phyloP scores from a whole-genome alignment of 2,888 invertebrate species.

The Drymonia ruficornis region DNA sequence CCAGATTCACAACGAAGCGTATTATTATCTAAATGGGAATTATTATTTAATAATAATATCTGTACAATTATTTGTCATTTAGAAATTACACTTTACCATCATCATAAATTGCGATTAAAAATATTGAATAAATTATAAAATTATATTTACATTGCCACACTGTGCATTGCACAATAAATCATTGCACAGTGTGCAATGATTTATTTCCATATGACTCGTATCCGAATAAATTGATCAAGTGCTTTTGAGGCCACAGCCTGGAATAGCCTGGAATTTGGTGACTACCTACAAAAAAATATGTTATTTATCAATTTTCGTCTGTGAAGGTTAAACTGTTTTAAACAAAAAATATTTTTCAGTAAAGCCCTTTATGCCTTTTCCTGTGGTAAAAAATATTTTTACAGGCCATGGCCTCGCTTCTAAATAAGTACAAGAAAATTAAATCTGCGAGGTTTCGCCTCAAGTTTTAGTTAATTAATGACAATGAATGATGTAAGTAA shows the following conservation, averaged over 20 bases:
- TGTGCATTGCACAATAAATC: slow-evolving; percentile 34
- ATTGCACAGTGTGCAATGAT: slow-evolving; percentile 31
- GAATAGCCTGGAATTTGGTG: no score
- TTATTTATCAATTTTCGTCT: no score
- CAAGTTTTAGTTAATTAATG: background rate
- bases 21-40: slow-evolving; percentile 43
- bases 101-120: slow-evolving; percentile 32
- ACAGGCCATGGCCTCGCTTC: slow-evolving; percentile 4
- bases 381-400: background rate
- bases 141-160: slow-evolving; percentile 28
- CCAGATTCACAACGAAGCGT: slow-evolving; percentile 39
- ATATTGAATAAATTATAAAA: slow-evolving; percentile 32
- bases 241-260: slow-evolving; percentile 7
- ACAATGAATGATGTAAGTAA: slow-evolving; percentile 35
- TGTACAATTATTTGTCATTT: slow-evolving; percentile 77
- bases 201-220: slow-evolving; percentile 17
- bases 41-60: slow-evolving; percentile 46
- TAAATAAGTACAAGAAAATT: slow-evolving; percentile 3
- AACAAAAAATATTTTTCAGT: no score
- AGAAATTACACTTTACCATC: slow-evolving; percentile 78
- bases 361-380: no score
- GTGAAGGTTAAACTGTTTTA: no score
- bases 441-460: background rate
- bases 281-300: no score
- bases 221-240: slow-evolving; percentile 3